Percentiles rank a stretch among this genome's conserved stretches.
Evolutionary conservation across 2,113 vertebrate species (phyloP).

Genomic region (Sisor rabdophorus): DNA sequence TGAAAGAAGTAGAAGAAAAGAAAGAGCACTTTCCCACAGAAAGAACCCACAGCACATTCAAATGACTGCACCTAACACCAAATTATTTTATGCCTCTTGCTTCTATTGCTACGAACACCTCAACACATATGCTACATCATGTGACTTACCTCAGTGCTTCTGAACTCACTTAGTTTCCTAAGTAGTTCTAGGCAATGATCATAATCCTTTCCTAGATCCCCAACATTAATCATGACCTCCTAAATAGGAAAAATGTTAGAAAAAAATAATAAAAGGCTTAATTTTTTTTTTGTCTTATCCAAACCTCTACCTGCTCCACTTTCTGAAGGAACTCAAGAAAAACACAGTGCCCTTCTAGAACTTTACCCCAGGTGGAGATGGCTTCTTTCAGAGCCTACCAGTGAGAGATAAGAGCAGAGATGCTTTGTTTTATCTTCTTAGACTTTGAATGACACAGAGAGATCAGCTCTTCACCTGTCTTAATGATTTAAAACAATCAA

Average conservation of each 20-base stretch:
- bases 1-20: too few relatives aligned
- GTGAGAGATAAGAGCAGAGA: conserved; percentile 61
- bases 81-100: not conserved
- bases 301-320: conserved; percentile 81
- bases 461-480: conserved; percentile 75
- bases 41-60: not conserved
- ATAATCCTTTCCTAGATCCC: conserved; percentile 80
- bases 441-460: conserved; percentile 62
- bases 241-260: conserved; percentile 47
- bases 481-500: not conserved
- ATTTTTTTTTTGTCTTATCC: conserved; percentile 77
- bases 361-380: conserved; percentile 68
- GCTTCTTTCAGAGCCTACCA: conserved; percentile 78
- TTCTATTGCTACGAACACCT: not conserved
- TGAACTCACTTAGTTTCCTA: conserved; percentile 75
- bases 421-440: conserved; percentile 63
- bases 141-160: conserved; percentile 70
- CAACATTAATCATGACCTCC: conserved; percentile 82
- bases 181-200: conserved; percentile 81
- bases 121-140: not conserved
- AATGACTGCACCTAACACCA: not conserved
- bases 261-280: too few relatives aligned
- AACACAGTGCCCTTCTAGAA: conserved; percentile 76
- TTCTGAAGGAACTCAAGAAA: conserved; percentile 85
- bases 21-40: not conserved